phyloP scores from a whole-genome alignment of 1,140 invertebrate species.

The Pentalonia nigronervosa region DNA sequence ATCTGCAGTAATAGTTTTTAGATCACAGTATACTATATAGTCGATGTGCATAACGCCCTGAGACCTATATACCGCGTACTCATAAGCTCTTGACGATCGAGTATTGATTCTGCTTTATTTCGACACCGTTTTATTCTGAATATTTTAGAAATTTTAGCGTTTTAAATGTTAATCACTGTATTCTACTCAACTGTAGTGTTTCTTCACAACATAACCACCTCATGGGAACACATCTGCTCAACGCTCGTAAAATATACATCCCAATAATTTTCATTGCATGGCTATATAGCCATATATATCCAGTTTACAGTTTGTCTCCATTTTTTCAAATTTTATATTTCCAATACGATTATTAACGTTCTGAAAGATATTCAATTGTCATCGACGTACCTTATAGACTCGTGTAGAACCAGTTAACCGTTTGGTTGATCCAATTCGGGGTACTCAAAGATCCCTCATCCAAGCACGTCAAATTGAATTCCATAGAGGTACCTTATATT shows the following conservation, averaged over 20 bases:
- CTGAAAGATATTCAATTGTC: background rate
- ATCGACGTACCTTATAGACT: background rate
- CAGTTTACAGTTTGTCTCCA: background rate
- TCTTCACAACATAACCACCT: background rate
- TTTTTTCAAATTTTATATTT: background rate
- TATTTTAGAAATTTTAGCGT: background rate
- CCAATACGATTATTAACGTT: background rate
- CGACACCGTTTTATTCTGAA: background rate
- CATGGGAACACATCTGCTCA: background rate
- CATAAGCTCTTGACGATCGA: background rate
- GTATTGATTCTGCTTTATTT: background rate
- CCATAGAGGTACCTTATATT: background rate
- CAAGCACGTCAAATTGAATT: background rate
- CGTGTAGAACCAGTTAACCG: background rate
- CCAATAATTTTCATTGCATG: background rate
- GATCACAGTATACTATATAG: background rate
- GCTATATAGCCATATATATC: too few species aligned
- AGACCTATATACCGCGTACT: background rate
- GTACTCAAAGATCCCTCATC: background rate
- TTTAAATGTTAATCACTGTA: background rate
- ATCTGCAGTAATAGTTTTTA: background rate
- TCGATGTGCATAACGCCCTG: background rate
- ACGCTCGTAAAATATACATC: background rate
- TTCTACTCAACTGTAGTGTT: background rate
- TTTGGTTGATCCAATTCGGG: background rate